Base-by-base conservation (phyloP, 2,113 vertebrate species). In the Clarias gariepinus region DNA sequence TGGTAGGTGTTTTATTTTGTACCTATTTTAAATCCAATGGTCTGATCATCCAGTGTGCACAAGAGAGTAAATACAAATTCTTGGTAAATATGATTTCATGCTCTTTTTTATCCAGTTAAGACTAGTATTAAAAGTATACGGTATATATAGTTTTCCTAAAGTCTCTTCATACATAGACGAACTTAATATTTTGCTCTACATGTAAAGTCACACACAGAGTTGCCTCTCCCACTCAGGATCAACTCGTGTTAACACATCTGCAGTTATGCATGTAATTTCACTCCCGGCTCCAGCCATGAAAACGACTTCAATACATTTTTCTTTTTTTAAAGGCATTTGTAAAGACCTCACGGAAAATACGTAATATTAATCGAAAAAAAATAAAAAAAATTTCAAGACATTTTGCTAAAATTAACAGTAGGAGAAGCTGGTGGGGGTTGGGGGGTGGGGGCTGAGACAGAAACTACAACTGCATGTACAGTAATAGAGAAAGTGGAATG, bases 401-500 rank as follows among this genome's bases (percentile, higher is more conserved):
- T 47, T 47, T 47, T 47, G 7, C 47, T 47, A 8, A 47, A 47
- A 47, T 47, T 6, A 47, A 57, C 53, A 57, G 66, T 60, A 73
- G 18, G 33, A 74, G 66, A 33, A 73, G 53, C 30, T 28, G 57
- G 9, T 30, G 30, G 33, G 36, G 16, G 19, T 21, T 30, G 19
- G 55, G 33, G 0, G 47, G 41, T 3, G 47, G 47, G 47, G 47
- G 47, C 47, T 47, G 41, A 82, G 19, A 33, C 52, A 25, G n/a
- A 84, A 41, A 53, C 21, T n/a, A 76, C 33, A 47, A 25, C 41
- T 52, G 41, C 74, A 57, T 78, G 57, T 41, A n/a, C n/a, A n/a
- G n/a, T n/a, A n/a, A 36, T 33, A 73, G 55, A 25, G 23, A 82
- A 87, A 60, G 58, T 15, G 69, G 33, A 55, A 81, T 87, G 73